Percentiles rank a stretch among this genome's conserved stretches.
These are phyloP conservation scores for Mystacornis crossleyi DNA, from an alignment of 2,113 vertebrate genomes.

Conservation along the genomic window DNA sequence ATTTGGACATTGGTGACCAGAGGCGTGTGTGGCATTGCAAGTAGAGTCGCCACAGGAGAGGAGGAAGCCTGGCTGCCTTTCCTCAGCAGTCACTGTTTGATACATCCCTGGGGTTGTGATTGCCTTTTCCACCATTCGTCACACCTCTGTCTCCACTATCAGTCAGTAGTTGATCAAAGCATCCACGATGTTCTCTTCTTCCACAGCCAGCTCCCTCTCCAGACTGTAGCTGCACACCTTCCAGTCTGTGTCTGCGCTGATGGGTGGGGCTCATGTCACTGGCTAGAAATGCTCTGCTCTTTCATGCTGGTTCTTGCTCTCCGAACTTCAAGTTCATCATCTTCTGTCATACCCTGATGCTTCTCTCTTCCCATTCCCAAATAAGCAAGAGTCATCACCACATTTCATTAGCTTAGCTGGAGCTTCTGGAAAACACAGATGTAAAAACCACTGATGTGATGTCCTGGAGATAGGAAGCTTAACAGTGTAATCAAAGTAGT, in stretches of 20 bases:
- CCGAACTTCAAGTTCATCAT: not conserved
- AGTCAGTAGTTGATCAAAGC: not conserved
- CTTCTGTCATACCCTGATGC: not conserved
- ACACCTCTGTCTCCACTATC: rapidly evolving
- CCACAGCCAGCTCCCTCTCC: not conserved
- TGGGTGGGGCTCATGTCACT: not conserved
- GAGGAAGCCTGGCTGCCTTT: not conserved
- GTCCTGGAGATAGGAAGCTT: not conserved
- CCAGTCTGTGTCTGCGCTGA: not conserved
- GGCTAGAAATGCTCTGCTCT: not conserved
- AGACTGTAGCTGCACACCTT: not conserved
- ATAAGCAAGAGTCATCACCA: not conserved
- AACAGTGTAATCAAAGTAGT: not conserved
- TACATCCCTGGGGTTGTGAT: not conserved
- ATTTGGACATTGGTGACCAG: not conserved
- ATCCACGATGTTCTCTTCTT: not conserved
- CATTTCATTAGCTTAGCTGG: not conserved
- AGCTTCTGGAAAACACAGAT: not conserved
- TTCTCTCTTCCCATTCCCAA: not conserved
- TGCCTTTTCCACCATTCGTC: not conserved
- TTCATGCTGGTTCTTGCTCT: not conserved
- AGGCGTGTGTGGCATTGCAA: not conserved
- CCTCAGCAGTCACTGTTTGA: not conserved
- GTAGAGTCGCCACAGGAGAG: rapidly evolving
- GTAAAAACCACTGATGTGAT: not conserved